These are phyloP conservation scores for Drosophila pallidifrons DNA, from an alignment of 1,140 invertebrate genomes.

Conservation along the genomic window DNA sequence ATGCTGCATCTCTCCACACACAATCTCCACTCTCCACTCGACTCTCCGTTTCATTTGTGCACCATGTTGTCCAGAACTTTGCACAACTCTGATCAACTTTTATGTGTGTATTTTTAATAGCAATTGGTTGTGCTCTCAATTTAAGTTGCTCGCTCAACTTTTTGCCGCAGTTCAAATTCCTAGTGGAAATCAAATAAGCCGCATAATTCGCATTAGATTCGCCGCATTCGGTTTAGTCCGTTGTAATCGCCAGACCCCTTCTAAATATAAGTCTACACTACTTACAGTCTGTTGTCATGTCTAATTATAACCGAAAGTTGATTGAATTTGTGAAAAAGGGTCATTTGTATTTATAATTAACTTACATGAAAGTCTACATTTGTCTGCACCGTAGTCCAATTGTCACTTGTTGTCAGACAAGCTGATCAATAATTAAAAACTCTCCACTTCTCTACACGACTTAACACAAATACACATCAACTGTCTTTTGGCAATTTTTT, in stretches of 20 bases:
- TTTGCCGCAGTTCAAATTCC: constrained; percentile 13
- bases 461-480: too few relatives aligned
- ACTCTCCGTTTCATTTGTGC: too few relatives aligned
- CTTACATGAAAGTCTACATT: too few relatives aligned
- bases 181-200: constrained; percentile 30
- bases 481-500: too few relatives aligned
- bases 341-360: too few relatives aligned
- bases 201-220: constrained; percentile 11
- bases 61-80: too few relatives aligned
- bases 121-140: constrained; percentile 29
- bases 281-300: neutral
- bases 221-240: neutral
- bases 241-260: neutral
- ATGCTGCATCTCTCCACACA: neutral
- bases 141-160: constrained; percentile 35
- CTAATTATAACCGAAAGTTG: neutral
- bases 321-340: constrained; percentile 5
- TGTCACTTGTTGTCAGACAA: too few relatives aligned
- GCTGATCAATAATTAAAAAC: too few relatives aligned
- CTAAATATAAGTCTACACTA: neutral
- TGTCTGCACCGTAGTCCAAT: too few relatives aligned
- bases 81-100: too few relatives aligned
- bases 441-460: too few relatives aligned
- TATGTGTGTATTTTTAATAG: constrained; percentile 20
- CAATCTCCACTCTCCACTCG: too few relatives aligned